A percentile compares a stretch with the other conserved stretches of the same genome.
Conservation (phyloP, 2,888 invertebrate genomes). For the Subacronicta megacephala region DNA sequence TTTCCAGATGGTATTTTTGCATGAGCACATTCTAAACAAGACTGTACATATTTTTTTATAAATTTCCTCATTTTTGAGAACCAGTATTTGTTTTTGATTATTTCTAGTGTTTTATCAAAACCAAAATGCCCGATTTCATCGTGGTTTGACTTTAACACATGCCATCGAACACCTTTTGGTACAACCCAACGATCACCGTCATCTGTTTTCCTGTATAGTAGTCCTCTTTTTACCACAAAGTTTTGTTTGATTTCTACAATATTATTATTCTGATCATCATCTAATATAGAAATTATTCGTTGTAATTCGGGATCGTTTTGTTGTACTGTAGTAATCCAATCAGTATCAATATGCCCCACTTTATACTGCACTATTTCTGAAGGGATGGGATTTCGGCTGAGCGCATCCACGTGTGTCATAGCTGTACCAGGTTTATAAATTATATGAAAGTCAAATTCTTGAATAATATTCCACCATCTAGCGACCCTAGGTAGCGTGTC, state of each 20-base stretch:
- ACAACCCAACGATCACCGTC: slow-evolving; percentile 3
- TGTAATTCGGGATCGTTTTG: slow-evolving; percentile 7
- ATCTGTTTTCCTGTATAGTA: neutral
- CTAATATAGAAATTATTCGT: neutral
- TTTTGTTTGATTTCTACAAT: neutral
- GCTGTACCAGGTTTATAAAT: slow-evolving; percentile 2
- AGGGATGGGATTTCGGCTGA: slow-evolving; percentile 7
- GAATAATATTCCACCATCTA: slow-evolving; percentile 9
- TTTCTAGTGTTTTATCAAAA: slow-evolving; percentile 14
- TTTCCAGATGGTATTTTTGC: slow-evolving; percentile 4
- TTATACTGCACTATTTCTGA: neutral
- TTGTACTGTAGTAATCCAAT: slow-evolving; percentile 10
- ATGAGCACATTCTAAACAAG: slow-evolving; percentile 9
- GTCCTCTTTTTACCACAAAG: neutral
- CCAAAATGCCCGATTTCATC: slow-evolving; percentile 12
- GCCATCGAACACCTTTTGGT: neutral
- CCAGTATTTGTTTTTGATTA: slow-evolving; percentile 3
- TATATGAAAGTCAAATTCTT: slow-evolving; percentile 12
- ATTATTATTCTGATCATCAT: neutral
- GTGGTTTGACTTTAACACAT: slow-evolving; percentile 2
- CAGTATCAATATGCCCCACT: neutral
- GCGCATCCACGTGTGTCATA: slow-evolving; percentile 11
- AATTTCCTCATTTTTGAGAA: neutral
- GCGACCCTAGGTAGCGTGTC: slow-evolving; percentile 8
- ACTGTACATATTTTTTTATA: too few species aligned